Base-by-base conservation (phyloP, 2,797 vertebrate species). In the Rallus crepitans region DNA sequence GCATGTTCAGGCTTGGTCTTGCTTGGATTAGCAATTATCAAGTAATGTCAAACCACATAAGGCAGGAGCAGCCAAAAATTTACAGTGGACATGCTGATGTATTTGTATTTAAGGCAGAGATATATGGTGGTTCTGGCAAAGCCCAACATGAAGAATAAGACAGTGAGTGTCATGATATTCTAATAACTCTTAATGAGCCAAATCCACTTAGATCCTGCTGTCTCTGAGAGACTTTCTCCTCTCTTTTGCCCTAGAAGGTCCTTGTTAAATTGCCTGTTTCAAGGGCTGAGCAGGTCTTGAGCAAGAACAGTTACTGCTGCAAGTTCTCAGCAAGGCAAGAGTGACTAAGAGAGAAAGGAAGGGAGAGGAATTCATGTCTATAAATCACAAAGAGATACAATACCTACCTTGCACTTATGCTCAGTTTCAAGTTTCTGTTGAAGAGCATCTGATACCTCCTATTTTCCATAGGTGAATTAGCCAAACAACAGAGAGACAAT, bases 381-480 rank as follows among this genome's bases (percentile, higher is more conserved):
- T 68, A 96, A 95, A 82, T 71, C 50, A 55, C 17, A 8, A 96
- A 90, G 92, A 94, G 95, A 97, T 93, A 93, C 81, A 97, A 93
- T 93, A 80, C 82, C 59, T 57, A 80, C 82, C 85, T 87, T 96
- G 93, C 91, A 90, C 94, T 92, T 91, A 84, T 11, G 65, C 70
- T 70, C 55, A 76, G 97, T 96, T 92, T 97, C 95, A 95, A 61
- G 91, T 98, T 98, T 96, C 96, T 60, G 59, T 59, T 21, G 84
- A 92, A 45, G 64, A 95, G 78, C 96, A 97, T 91, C 89, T 31
- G 96, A 97, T 96, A 96, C 39, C 31, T 90, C 85, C 84, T 66
- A 57, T 97, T 97, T 97, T 97, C 95, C 91, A 91, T 31, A 94
- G 84, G 64, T 50, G 83, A 98, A 97, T 97, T 95, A 97, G 93